These are phyloP conservation scores for Anthonomus grandis DNA, from an alignment of 1,140 invertebrate genomes.

Conservation along the genomic window DNA sequence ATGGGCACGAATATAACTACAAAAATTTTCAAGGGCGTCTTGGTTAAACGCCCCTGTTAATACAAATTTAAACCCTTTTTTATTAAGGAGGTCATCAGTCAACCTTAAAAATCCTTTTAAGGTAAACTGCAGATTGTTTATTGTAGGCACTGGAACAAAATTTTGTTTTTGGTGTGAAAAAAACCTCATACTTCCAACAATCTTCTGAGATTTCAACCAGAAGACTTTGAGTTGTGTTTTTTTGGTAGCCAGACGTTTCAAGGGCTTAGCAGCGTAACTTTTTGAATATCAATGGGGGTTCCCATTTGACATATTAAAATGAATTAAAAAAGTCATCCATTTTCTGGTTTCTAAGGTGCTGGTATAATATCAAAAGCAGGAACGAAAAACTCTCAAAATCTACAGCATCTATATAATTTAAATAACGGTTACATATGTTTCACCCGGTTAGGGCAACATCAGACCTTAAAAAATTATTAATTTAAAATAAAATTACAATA, in stretches of 20 bases:
- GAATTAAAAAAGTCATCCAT: too few relatives aligned
- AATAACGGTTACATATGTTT: too few relatives aligned
- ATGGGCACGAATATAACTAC: constrained; percentile 24
- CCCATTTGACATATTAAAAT: neutral
- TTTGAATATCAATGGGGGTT: constrained; percentile 10
- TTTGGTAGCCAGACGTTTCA: constrained; percentile 3
- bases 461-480: neutral
- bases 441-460: neutral
- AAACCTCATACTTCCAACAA: too few relatives aligned
- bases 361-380: too few relatives aligned
- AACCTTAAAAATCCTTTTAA: constrained; percentile 20
- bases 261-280: constrained; percentile 4
- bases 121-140: constrained; percentile 24
- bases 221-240: constrained; percentile 7
- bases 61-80: constrained; percentile 14
- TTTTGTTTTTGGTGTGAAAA: neutral
- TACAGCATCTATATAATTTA: too few relatives aligned
- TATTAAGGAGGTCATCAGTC: constrained; percentile 13
- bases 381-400: too few relatives aligned
- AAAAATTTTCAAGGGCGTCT: constrained; percentile 32
- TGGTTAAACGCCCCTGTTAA: constrained; percentile 27
- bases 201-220: constrained; percentile 6
- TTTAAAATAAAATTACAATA: too few relatives aligned
- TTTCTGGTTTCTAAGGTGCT: too few relatives aligned
- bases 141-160: constrained; percentile 9